These are phyloP conservation scores for Cochlearius cochlearius DNA, from an alignment of 2,113 vertebrate species.

Conservation along the genomic window DNA sequence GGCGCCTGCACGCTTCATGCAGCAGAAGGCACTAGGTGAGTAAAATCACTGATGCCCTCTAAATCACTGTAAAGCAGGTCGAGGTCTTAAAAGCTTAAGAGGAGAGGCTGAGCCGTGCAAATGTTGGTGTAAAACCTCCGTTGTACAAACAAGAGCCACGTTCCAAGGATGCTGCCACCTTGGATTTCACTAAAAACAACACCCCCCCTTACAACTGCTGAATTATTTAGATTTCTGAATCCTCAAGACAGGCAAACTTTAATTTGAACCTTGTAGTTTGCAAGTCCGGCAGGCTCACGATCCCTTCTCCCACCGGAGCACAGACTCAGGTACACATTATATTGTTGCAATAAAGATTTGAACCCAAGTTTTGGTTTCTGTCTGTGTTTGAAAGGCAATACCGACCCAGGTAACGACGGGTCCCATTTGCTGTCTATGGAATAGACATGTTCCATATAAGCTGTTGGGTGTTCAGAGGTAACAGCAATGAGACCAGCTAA, in stretches of 20 bases:
- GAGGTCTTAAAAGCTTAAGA: slow-evolving; percentile 47
- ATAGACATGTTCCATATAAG: neutral
- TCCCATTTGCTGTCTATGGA: neutral
- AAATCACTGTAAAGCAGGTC: neutral
- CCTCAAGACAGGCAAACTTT: neutral
- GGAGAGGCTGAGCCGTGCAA: neutral
- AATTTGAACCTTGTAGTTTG: neutral
- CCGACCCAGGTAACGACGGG: neutral
- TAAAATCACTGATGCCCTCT: neutral
- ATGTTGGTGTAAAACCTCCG: slow-evolving; percentile 17
- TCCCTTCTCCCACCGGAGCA: neutral
- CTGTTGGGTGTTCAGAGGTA: neutral
- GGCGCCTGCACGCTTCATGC: rapidly evolving
- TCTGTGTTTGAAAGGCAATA: neutral
- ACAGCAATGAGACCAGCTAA: neutral
- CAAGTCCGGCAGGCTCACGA: neutral
- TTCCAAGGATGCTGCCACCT: slow-evolving; percentile 33
- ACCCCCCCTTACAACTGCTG: neutral
- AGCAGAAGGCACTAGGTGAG: neutral
- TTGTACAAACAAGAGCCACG: neutral
- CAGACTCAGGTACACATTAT: rapidly evolving
- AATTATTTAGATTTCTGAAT: neutral
- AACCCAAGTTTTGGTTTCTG: neutral
- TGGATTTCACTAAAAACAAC: slow-evolving; percentile 22
- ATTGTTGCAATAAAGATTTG: neutral